Conservation (phyloP, 2,888 invertebrate species). For the Ephialtes manifestator region DNA sequence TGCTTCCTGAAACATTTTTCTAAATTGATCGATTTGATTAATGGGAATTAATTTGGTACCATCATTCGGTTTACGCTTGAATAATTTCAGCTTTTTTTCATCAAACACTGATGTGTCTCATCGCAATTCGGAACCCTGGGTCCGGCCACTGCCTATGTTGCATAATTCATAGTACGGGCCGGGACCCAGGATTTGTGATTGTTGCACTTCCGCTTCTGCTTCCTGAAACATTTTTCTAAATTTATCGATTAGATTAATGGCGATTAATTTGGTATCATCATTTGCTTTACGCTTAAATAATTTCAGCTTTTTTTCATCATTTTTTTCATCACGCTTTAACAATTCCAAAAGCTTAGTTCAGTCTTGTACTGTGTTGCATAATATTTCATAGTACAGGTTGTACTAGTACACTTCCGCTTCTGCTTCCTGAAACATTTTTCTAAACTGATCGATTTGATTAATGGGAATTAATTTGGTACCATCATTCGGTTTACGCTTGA, state of each 20-base stretch:
- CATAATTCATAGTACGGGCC: background rate
- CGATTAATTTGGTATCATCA: background rate
- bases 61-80: constrained; percentile 15
- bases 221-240: background rate
- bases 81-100: constrained; percentile 30
- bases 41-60: background rate
- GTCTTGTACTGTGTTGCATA: constrained; percentile 1
- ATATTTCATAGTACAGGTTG: constrained; percentile 5
- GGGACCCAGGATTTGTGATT: constrained; percentile 41
- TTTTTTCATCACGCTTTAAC: constrained; percentile 1
- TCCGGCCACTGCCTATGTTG: constrained; percentile 65
- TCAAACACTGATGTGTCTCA: constrained; percentile 35
- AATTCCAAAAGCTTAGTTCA: constrained; percentile 17
- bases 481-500: background rate
- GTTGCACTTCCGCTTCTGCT: background rate
- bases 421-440: background rate
- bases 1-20: background rate
- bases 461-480: background rate
- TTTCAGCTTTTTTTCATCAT: background rate
- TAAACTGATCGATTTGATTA: background rate
- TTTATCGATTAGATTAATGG: background rate
- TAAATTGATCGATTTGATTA: background rate
- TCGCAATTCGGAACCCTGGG: constrained; percentile 73
- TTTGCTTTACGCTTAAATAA: background rate
- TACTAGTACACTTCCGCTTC: background rate